A percentile compares a stretch with the other conserved stretches of the same genome.
These are phyloP conservation scores for Danio tinwini DNA, from an alignment of 2,797 vertebrate genomes.

Conservation along the genomic window DNA sequence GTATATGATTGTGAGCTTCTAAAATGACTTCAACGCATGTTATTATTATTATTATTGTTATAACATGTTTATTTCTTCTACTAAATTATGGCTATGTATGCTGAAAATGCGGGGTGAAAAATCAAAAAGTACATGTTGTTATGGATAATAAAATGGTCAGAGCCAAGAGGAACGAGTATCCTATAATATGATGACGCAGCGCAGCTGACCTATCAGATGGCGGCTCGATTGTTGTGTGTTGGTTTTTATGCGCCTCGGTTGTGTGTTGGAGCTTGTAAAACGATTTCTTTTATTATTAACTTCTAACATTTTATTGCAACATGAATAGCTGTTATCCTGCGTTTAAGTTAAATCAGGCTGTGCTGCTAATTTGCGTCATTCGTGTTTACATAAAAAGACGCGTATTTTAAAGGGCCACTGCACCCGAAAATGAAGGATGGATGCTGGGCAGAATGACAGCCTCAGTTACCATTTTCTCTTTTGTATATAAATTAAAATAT, in stretches of 20 bases:
- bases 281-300: neutral
- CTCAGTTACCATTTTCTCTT: too few species aligned
- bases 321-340: neutral
- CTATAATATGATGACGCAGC: conserved; percentile 54
- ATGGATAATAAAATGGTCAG: conserved; percentile 23
- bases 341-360: neutral
- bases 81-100: neutral
- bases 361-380: neutral
- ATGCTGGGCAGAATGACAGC: neutral
- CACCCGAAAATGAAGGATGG: neutral
- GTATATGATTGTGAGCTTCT: neutral
- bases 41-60: neutral
- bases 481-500: too few species aligned
- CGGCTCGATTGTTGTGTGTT: conserved; percentile 23
- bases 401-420: neutral
- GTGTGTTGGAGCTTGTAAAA: conserved; percentile 2
- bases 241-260: neutral
- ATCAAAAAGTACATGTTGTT: conserved; percentile 24
- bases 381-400: conserved; percentile 6
- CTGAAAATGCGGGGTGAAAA: neutral
- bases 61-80: neutral
- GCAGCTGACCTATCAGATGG: conserved; percentile 50
- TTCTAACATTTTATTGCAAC: neutral
- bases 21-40: neutral
- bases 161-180: neutral